These are phyloP conservation scores for Drosophila persimilis DNA, from an alignment of 1,140 invertebrate species.

Conservation along the genomic window DNA sequence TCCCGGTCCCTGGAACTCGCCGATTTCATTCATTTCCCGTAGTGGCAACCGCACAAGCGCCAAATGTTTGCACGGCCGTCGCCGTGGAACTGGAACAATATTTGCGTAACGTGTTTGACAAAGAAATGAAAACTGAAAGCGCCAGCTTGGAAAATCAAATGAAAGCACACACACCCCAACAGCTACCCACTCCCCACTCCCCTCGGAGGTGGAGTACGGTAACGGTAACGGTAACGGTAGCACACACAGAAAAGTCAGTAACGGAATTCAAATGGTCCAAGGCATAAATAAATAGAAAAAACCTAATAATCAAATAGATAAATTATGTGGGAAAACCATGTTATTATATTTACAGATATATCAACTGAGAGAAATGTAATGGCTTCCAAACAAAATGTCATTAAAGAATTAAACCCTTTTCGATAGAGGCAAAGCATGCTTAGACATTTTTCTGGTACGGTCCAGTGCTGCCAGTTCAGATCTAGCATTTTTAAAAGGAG, in stretches of 20 bases:
- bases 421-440: too few relatives aligned
- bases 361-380: not conserved
- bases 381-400: too few relatives aligned
- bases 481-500: too few relatives aligned
- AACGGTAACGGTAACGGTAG: not conserved
- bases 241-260: constrained; percentile 33
- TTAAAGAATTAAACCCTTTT: too few relatives aligned
- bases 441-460: too few relatives aligned
- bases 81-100: constrained; percentile 77
- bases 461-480: too few relatives aligned
- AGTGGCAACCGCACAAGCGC: constrained; percentile 57
- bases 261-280: constrained; percentile 42
- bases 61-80: constrained; percentile 70
- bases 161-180: constrained; percentile 42
- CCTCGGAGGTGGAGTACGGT: not conserved
- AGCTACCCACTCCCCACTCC: not conserved
- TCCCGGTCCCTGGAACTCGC: constrained; percentile 10
- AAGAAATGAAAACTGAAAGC: constrained; percentile 82
- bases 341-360: too few relatives aligned
- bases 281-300: constrained; percentile 43
- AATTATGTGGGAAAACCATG: constrained; percentile 5
- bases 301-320: constrained; percentile 42
- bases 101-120: constrained; percentile 82
- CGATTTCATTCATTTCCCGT: constrained; percentile 31
- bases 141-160: constrained; percentile 81